phyloP scores from a whole-genome alignment of 2,797 vertebrate genomes.

The Mionectes olivaceus region DNA sequence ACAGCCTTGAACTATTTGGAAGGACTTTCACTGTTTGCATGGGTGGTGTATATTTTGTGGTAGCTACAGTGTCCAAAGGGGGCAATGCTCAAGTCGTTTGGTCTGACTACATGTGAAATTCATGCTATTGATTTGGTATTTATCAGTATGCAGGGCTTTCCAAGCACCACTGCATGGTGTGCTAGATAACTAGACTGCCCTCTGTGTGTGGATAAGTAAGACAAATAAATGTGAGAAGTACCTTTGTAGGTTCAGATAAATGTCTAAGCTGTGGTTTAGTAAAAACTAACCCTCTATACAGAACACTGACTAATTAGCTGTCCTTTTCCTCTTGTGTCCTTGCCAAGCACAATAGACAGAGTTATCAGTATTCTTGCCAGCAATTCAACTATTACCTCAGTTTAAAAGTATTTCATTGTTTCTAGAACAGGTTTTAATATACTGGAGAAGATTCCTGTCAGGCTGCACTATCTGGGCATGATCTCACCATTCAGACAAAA shows the following conservation, averaged over 20 bases:
- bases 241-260: background rate
- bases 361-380: constrained; percentile 2
- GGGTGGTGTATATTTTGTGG: background rate
- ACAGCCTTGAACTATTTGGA: background rate
- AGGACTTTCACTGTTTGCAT: background rate
- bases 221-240: background rate
- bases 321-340: background rate
- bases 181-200: background rate
- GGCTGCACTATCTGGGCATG: background rate
- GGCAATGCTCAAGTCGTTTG: rapidly evolving
- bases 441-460: background rate
- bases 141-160: background rate
- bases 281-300: background rate
- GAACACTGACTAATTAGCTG: background rate
- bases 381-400: constrained; percentile 1
- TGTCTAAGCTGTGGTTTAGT: background rate
- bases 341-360: background rate
- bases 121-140: background rate
- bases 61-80: background rate
- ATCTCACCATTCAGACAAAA: background rate
- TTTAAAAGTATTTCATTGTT: constrained; percentile 22
- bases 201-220: background rate
- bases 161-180: background rate
- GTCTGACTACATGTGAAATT: background rate
- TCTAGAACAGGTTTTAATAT: constrained; percentile 26